phyloP scores from a whole-genome alignment of 2,888 invertebrate species.

The Drosophila flavopinicola region DNA sequence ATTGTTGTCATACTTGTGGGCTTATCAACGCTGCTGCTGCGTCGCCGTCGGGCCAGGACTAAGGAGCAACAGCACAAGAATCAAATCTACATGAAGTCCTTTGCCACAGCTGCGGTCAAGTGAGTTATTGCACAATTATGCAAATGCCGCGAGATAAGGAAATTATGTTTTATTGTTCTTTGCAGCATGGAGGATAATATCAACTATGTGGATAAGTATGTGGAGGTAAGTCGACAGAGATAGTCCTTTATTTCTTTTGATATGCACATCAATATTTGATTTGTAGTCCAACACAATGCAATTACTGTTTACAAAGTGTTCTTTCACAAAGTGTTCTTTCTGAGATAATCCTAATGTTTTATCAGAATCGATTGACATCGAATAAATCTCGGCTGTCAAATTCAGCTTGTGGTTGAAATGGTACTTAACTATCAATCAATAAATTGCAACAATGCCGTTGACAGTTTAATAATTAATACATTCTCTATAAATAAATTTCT shows the following conservation, averaged over 20 bases:
- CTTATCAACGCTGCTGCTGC: constrained; percentile 40
- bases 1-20: constrained; percentile 46
- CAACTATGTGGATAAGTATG: constrained; percentile 86
- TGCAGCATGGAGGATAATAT: constrained; percentile 86
- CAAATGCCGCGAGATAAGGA: background rate
- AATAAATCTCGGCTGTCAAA: too few relatives aligned
- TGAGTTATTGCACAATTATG: constrained; percentile 34
- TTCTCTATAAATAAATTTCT: too few relatives aligned
- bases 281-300: background rate
- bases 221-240: constrained; percentile 84
- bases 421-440: too few relatives aligned
- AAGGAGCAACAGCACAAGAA: constrained; percentile 60
- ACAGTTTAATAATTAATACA: too few relatives aligned
- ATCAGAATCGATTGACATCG: too few relatives aligned
- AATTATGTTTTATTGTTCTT: constrained; percentile 39
- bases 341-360: too few relatives aligned
- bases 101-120: constrained; percentile 54
- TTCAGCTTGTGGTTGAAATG: too few relatives aligned
- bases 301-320: background rate
- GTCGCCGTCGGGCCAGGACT: constrained; percentile 42
- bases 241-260: too few relatives aligned
- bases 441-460: too few relatives aligned
- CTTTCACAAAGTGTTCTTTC: too few relatives aligned
- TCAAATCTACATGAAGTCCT: constrained; percentile 63
- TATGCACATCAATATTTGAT: too few relatives aligned